Evolutionary conservation across 2,888 invertebrate genomes (phyloP).

Genomic region (Pelosia muscerda): DNA sequence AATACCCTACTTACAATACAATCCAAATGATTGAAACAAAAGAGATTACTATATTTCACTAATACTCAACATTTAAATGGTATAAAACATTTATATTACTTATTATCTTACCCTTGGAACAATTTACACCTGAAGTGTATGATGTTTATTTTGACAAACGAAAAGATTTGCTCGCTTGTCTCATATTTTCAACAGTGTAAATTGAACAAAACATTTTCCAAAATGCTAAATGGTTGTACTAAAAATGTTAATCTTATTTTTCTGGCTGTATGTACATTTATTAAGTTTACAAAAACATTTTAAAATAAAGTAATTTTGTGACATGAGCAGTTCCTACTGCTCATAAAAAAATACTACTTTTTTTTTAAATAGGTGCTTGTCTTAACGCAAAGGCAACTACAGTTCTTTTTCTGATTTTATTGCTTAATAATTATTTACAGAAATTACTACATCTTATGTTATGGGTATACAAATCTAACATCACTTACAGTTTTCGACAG

Average conservation of each 20-base stretch:
- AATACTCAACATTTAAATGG: neutral
- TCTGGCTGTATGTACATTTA: conserved; percentile 38
- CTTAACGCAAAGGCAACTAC: conserved; percentile 22
- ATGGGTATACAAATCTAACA: conserved; percentile 38
- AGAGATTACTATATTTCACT: conserved; percentile 6
- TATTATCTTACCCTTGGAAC: conserved; percentile 22
- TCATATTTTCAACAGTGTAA: conserved; percentile 34
- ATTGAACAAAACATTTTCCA: conserved; percentile 29
- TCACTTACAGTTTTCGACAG: conserved; percentile 40
- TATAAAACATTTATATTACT: conserved; percentile 6
- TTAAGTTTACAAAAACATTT: conserved; percentile 43
- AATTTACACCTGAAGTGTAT: conserved; percentile 18
- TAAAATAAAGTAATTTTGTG: conserved; percentile 16
- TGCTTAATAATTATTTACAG: conserved; percentile 39
- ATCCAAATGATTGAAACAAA: conserved; percentile 18
- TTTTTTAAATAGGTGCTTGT: conserved; percentile 25
- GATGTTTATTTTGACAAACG: neutral
- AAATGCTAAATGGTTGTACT: conserved; percentile 40
- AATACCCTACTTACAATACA: neutral
- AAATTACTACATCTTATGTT: conserved; percentile 15
- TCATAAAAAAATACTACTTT: conserved; percentile 27
- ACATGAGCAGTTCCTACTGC: conserved; percentile 28
- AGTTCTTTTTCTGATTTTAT: conserved; percentile 11
- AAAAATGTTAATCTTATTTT: conserved; percentile 31
- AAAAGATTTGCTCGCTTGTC: conserved; percentile 25